Conservation (phyloP, 2,113 vertebrate genomes). For the Chaetura pelagica region DNA sequence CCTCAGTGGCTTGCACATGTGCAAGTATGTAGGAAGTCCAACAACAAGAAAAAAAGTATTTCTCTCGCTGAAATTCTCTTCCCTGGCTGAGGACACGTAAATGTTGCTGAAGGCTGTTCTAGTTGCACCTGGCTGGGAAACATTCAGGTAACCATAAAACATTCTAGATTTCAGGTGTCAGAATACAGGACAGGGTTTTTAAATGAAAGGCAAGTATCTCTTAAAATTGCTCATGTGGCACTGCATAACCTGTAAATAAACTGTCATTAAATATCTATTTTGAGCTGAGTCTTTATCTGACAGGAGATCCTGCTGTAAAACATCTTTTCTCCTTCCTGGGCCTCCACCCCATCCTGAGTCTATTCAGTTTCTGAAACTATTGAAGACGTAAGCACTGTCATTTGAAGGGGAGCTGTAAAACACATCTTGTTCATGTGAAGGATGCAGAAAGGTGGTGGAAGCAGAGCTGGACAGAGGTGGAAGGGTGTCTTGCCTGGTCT, state of each 20-base stretch:
- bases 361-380: neutral
- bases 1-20: neutral
- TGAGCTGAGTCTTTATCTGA: neutral
- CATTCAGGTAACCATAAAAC: neutral
- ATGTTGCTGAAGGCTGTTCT: neutral
- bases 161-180: neutral
- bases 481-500: neutral
- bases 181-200: neutral
- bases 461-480: neutral
- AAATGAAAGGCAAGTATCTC: neutral
- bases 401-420: neutral
- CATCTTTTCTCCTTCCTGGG: neutral
- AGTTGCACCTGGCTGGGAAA: neutral
- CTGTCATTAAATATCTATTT: neutral
- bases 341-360: neutral
- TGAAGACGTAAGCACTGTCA: neutral
- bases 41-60: neutral
- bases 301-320: neutral
- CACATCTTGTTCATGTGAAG: rapidly evolving
- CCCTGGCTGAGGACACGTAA: neutral
- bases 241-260: neutral
- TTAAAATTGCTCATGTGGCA: neutral
- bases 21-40: neutral
- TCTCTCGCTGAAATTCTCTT: neutral
- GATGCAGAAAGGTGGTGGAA: neutral